A percentile compares a stretch with the other conserved stretches of the same genome.
These are phyloP conservation scores for Okapia johnstoni DNA, from an alignment of 2,113 vertebrate species.

Conservation along the genomic window DNA sequence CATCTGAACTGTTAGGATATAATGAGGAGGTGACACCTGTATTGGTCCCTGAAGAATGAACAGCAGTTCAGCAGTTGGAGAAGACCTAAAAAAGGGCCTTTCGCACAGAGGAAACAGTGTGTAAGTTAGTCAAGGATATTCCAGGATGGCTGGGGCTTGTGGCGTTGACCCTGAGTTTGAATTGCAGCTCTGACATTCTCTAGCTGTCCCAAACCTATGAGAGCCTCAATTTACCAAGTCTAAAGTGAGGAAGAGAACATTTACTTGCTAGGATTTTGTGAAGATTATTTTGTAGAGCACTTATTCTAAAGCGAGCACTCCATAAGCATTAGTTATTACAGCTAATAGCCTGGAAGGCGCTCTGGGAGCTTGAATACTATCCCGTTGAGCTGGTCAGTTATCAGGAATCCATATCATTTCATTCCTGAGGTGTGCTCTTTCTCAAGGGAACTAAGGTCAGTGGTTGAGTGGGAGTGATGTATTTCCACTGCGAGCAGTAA, in stretches of 20 bases:
- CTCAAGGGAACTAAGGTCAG: background rate
- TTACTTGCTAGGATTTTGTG: background rate
- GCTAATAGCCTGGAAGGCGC: background rate
- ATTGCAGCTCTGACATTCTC: background rate
- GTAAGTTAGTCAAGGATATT: background rate
- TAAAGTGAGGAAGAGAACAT: background rate
- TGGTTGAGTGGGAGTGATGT: background rate
- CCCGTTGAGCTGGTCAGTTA: background rate
- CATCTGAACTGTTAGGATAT: background rate
- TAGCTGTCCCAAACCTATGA: background rate
- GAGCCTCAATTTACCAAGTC: background rate
- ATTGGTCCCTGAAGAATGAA: background rate
- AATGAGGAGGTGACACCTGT: background rate
- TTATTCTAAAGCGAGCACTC: background rate
- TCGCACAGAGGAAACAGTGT: background rate
- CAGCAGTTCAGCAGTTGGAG: background rate
- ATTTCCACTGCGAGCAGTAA: background rate
- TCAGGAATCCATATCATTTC: background rate
- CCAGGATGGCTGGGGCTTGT: background rate
- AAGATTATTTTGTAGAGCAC: background rate
- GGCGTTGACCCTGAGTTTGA: conserved; percentile 8
- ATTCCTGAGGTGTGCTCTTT: background rate
- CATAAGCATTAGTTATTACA: background rate
- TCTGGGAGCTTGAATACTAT: background rate
- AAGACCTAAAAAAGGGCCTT: background rate